Base-by-base conservation (phyloP, 2,797 vertebrate genomes). In the Ficedula albicollis region DNA sequence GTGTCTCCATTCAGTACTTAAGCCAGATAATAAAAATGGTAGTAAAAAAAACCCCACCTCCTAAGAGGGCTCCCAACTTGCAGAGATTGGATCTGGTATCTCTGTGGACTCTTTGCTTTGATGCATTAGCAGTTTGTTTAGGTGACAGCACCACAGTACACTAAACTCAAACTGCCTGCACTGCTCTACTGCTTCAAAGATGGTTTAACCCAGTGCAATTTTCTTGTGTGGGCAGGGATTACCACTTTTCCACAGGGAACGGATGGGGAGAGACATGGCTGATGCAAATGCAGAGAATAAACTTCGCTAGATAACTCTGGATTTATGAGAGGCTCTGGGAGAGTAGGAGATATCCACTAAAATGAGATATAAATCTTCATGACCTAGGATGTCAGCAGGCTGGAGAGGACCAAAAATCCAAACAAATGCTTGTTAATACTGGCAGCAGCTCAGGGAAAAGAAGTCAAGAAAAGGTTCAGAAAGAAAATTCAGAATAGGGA, bases 341-440 rank as follows among this genome's bases (percentile, higher is more conserved):
- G 9, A 67, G 20, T 49, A 38, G 26, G 26, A 84, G 10, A 74
- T 84, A 83, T 44, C 52, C 84, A 46, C 32, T 90, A 56, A 87
- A 87, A 63, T 0, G 2, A 72, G 60, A 48, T n/a, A 72, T 30
- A 87, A 89, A 83, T 84, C 62, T 48, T 41, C 72, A 38, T 55
- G 70, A 84, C 56, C 64, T 74, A n/a, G 59, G 8, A 58, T 78
- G 36, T 73, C 78, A 88, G 46, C 13, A 74, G 36, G 15, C 39
- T 84, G 64, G 58, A 92, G 77, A 66, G 32, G 26, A 72, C 51
- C 46, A 18, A 72, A 92, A 91, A 55, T 87, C 62, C 49, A 89
- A 87, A 89, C 44, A 94, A 92, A 83, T 51, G 25, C 23, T 82
- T 87, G 58, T 87, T 93, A 87, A 63, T 84, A 41, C 20, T 92